Evolutionary conservation across 2,113 vertebrate species (phyloP).

Genomic region (Willisornis vidua): DNA sequence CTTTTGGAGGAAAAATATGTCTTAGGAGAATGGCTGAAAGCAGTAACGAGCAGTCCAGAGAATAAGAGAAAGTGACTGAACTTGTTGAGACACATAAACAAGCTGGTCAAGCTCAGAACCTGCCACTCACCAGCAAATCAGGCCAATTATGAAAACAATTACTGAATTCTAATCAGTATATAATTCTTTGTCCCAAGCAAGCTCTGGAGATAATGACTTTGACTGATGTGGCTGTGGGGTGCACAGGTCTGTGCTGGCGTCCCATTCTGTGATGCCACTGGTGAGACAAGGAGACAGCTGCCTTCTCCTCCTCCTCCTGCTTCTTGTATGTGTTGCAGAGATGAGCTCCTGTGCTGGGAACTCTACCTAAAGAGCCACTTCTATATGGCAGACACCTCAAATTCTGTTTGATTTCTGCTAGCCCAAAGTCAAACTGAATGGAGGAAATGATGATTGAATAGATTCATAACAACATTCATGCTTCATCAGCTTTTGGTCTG

Average conservation of each 20-base stretch:
- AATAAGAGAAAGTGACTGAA: background rate
- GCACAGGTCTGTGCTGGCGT: rapidly evolving
- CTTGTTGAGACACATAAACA: background rate
- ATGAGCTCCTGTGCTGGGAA: background rate
- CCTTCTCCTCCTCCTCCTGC: background rate
- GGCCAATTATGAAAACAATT: rapidly evolving
- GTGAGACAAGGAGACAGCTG: background rate
- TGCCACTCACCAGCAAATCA: background rate
- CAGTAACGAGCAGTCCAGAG: background rate
- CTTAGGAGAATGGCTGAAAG: background rate
- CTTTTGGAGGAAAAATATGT: background rate
- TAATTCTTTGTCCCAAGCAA: background rate
- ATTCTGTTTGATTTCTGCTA: background rate
- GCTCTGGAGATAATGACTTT: background rate
- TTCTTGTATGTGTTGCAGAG: background rate
- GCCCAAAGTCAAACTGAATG: background rate
- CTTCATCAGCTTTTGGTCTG: background rate
- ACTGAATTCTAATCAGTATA: background rate
- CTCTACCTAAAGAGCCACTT: background rate
- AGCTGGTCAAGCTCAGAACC: background rate
- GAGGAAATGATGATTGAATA: background rate
- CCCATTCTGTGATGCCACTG: background rate
- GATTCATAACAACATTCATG: background rate
- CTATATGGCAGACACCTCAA: rapidly evolving
- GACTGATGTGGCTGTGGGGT: background rate